phyloP scores from a whole-genome alignment of 1,140 invertebrate genomes.

The Harpegnathos saltator region DNA sequence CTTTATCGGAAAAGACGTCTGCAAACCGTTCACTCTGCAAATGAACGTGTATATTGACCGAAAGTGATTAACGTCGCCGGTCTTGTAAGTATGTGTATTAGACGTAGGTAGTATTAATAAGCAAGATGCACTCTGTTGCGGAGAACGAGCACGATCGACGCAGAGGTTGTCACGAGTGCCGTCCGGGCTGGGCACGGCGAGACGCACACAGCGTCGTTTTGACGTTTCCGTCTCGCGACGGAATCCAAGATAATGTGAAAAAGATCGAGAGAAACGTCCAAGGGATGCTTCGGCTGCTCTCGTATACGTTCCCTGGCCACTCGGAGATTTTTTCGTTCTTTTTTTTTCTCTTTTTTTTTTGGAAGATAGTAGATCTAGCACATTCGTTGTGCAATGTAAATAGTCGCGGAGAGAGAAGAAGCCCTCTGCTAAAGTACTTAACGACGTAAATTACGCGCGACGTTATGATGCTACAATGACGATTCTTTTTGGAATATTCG shows the following conservation, averaged over 20 bases:
- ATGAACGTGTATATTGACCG: neutral
- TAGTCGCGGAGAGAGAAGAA: neutral
- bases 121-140: slow-evolving; percentile 39
- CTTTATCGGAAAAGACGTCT: too few relatives aligned
- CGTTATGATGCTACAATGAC: neutral
- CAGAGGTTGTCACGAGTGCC: neutral
- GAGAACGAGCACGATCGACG: neutral
- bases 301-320: neutral
- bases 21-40: too few relatives aligned
- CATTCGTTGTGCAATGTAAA: slow-evolving; percentile 32
- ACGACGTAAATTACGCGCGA: neutral
- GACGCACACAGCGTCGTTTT: slow-evolving; percentile 29
- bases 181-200: slow-evolving; percentile 18
- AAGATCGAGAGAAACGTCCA: neutral
- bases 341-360: neutral
- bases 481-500: neutral
- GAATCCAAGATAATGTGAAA: too few relatives aligned
- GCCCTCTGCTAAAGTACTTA: slow-evolving; percentile 15
- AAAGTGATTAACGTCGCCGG: slow-evolving; percentile 11
- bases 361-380: slow-evolving; percentile 3
- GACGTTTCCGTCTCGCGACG: slow-evolving; percentile 22
- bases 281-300: neutral
- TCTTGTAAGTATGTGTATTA: slow-evolving; percentile 45
- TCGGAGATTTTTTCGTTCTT: too few relatives aligned
- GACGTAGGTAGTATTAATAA: slow-evolving; percentile 28